Percentiles rank a stretch among this genome's conserved stretches.
Evolutionary conservation across 2,888 invertebrate species (phyloP).

Genomic region (Brachyptera risi): DNA sequence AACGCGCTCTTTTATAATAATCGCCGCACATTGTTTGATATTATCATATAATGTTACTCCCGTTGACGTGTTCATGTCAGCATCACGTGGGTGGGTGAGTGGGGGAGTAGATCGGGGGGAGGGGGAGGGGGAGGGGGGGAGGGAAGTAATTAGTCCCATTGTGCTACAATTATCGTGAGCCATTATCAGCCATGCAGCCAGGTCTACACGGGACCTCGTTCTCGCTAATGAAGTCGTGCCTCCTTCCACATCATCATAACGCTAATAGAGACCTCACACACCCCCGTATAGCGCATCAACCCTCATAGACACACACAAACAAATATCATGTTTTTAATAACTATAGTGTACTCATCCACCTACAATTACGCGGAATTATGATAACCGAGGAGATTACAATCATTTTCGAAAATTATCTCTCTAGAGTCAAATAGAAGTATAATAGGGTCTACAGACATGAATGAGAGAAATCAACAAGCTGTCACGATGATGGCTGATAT

Average conservation of each 20-base stretch:
- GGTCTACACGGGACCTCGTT: constrained; percentile 28
- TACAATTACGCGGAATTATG: constrained; percentile 20
- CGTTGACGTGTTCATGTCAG: constrained; percentile 25
- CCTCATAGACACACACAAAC: not conserved
- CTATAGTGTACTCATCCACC: constrained; percentile 10
- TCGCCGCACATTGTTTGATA: constrained; percentile 8
- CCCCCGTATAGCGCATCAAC: constrained; percentile 27
- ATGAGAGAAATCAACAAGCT: too few relatives aligned
- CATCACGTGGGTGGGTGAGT: not conserved
- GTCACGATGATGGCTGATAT: too few relatives aligned
- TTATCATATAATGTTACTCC: constrained; percentile 26
- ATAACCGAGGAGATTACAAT: constrained; percentile 14
- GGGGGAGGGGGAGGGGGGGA: not conserved
- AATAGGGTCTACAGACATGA: not conserved
- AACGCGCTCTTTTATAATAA: too few relatives aligned
- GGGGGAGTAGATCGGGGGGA: not conserved
- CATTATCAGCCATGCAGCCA: constrained; percentile 26
- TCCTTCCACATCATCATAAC: not conserved
- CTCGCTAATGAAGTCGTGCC: constrained; percentile 29
- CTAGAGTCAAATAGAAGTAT: constrained; percentile 13
- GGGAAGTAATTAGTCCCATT: constrained; percentile 29
- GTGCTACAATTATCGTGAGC: constrained; percentile 28
- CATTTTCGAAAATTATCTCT: constrained; percentile 17
- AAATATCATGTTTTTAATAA: constrained; percentile 5
- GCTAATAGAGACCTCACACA: constrained; percentile 27